Base-by-base conservation (phyloP, 2,113 vertebrate species). In the Macquaria australasica region DNA sequence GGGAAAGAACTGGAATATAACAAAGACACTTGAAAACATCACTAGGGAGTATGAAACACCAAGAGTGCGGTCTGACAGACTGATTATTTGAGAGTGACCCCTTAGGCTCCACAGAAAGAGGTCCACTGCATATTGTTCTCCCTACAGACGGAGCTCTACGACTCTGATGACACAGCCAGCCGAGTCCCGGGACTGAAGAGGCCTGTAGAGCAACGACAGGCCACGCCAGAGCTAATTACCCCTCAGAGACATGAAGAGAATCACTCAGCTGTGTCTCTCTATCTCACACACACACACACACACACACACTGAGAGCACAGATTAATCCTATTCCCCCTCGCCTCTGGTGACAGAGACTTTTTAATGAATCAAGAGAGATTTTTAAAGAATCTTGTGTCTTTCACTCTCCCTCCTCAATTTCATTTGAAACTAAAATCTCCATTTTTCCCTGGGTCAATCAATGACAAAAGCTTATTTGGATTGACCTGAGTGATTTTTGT, bases 321-420 rank as follows among this genome's bases (percentile, higher is more conserved):
- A 88, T 87, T 89, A 90, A 91, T 87, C 87, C 79, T 21, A 68
- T 80, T 86, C 84, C 83, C 58, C 72, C 62, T 60, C 51, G 50
- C 87, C 79, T 92, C 67, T 75, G 62, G 68, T 83, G 69, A 77
- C 83, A 71, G 55, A 64, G 86, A 88, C 73, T 85, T 89, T 91
- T 80, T 90, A 91, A 93, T 92, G 91, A 94, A 91, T 94, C 88
- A 85, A 79, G 56, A 83, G 86, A 84, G 74, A 15, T 86, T 90
- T 92, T 86, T 78, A 77, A 74, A 88, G 64, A 77, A 77, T 92
- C 74, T 89, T 16, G 23, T 83, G 71, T 87, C 73, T 83, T 88
- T 79, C 43, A 23, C 50, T 79, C 59, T 70, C 77, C 37, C 68
- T 77, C 73, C 66, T 79, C 43, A 78, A 72, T 90, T 88, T 88